Conservation (phyloP, 2,797 vertebrate genomes). For the Pampus argenteus region DNA sequence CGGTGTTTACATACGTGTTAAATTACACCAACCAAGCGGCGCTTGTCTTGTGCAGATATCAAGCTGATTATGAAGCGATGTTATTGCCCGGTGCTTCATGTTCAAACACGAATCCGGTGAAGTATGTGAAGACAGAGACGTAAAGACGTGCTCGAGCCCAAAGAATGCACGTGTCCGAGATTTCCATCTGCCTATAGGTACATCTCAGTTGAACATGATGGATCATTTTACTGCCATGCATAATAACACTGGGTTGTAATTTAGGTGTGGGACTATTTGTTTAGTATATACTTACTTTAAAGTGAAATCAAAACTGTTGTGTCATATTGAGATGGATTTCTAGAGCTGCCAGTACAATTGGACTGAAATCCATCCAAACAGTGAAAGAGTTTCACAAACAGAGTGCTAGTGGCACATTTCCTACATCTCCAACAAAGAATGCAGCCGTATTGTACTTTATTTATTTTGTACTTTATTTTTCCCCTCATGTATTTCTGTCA, state of each 20-base stretch:
- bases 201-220: conserved; percentile 45
- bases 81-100: conserved; percentile 79
- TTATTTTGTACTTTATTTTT: too few relatives aligned
- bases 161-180: conserved; percentile 72
- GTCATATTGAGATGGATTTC: conserved; percentile 35
- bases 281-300: background rate
- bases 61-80: conserved; percentile 62
- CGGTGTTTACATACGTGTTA: conserved; percentile 23
- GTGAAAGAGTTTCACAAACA: conserved; percentile 49
- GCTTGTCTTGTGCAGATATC: conserved; percentile 35
- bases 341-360: conserved; percentile 28
- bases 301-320: conserved; percentile 3
- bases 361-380: conserved; percentile 50
- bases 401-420: conserved; percentile 26
- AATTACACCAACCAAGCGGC: conserved; percentile 11
- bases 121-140: conserved; percentile 74
- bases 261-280: background rate
- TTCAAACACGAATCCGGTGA: conserved; percentile 83
- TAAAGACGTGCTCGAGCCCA: conserved; percentile 64
- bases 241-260: conserved; percentile 10
- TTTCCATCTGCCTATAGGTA: conserved; percentile 57
- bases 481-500: conserved; percentile 45
- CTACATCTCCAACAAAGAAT: conserved; percentile 29
- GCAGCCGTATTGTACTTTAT: conserved; percentile 39
- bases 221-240: conserved; percentile 16